phyloP scores from a whole-genome alignment of 2,113 vertebrate genomes.

The Sorex fumeus region DNA sequence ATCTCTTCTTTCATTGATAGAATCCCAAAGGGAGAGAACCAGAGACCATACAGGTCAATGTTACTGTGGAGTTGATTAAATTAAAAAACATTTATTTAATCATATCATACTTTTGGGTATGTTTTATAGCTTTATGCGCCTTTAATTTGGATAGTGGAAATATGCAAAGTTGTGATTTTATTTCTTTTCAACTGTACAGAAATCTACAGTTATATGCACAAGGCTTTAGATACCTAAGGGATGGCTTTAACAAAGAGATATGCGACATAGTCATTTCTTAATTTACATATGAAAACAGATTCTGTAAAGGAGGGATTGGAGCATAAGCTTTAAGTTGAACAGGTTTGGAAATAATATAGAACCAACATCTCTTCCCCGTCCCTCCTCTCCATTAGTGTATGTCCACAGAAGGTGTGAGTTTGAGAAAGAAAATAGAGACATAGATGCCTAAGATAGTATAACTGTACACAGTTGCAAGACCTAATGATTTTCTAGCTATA shows the following conservation, averaged over 20 bases:
- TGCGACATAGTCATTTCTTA: not conserved
- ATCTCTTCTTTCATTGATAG: not conserved
- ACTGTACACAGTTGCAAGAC: not conserved
- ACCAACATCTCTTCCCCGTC: not conserved
- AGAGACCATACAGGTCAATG: not conserved
- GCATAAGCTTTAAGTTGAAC: not conserved
- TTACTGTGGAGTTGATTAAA: not conserved
- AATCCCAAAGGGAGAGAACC: not conserved
- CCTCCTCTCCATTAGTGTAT: not conserved
- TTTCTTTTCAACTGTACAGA: conserved; percentile 19
- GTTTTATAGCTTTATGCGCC: not conserved
- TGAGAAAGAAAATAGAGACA: not conserved
- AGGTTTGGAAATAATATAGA: conserved; percentile 6
- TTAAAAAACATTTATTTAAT: too few species aligned
- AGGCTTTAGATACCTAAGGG: not conserved
- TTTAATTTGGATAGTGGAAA: conserved; percentile 45
- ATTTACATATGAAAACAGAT: not conserved
- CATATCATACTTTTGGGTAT: not conserved
- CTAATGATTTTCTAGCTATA: conserved; percentile 24
- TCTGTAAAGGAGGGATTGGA: conserved; percentile 2
- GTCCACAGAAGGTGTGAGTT: not conserved
- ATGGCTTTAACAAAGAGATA: not conserved
- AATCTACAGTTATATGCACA: conserved; percentile 15
- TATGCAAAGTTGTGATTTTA: conserved; percentile 8
- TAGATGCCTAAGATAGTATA: not conserved